phyloP scores from a whole-genome alignment of 2,797 vertebrate species.

The Ctenopoma multispine region DNA sequence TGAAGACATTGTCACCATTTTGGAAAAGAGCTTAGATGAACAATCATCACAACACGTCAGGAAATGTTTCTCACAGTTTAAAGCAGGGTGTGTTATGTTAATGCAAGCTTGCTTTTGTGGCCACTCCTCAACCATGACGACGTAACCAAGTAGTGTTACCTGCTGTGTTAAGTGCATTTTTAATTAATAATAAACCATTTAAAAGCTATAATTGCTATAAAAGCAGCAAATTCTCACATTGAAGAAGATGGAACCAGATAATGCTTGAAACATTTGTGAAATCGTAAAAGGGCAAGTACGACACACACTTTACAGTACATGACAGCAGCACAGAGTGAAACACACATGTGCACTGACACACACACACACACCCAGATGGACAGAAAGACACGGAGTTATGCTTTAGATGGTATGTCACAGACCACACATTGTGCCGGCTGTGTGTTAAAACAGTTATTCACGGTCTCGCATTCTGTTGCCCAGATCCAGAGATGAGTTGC shows the following conservation, averaged over 20 bases:
- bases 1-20: not conserved
- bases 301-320: slow-evolving; percentile 13
- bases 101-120: not conserved
- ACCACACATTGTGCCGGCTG: slow-evolving; percentile 84
- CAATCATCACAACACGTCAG: not conserved
- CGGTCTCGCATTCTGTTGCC: slow-evolving; percentile 71
- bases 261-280: not conserved
- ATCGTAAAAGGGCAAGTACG: not conserved
- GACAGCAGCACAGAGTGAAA: slow-evolving; percentile 22
- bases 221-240: too few relatives aligned
- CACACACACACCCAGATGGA: slow-evolving; percentile 14
- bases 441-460: slow-evolving; percentile 84
- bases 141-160: not conserved
- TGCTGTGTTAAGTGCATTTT: not conserved
- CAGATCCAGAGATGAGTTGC: slow-evolving; percentile 72
- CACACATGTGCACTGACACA: slow-evolving; percentile 25
- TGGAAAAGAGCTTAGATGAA: not conserved
- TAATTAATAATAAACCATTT: too few relatives aligned
- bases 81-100: not conserved
- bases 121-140: too few relatives aligned
- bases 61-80: not conserved
- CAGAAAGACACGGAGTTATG: slow-evolving; percentile 42
- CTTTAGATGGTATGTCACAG: slow-evolving; percentile 75
- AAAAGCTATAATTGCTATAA: too few relatives aligned
- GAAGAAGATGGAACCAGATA: too few relatives aligned